Percentiles rank a stretch among this genome's conserved stretches.
Conservation (phyloP, 2,797 vertebrate genomes). For the Arrhamphus sclerolepis region DNA sequence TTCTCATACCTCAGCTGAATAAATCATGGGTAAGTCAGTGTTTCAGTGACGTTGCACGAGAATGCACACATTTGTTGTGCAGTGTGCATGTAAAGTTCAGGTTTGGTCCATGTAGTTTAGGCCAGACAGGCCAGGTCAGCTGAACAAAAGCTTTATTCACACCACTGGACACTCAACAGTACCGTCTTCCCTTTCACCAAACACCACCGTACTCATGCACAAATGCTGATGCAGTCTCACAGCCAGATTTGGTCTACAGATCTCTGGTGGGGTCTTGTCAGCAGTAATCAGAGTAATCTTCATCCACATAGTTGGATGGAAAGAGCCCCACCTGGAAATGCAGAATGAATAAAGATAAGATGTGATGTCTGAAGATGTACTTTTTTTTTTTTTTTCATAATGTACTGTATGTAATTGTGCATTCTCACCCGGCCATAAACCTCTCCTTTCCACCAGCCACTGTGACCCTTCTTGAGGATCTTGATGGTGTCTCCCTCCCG, state of each 20-base stretch:
- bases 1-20: no score
- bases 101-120: neutral
- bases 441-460: constrained; percentile 95
- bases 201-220: constrained; percentile 40
- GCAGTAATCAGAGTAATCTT: constrained; percentile 93
- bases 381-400: neutral
- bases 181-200: constrained; percentile 24
- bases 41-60: no score
- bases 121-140: constrained; percentile 7
- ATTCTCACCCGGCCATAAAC: constrained; percentile 89
- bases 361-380: neutral
- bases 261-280: constrained; percentile 65
- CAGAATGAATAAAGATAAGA: constrained; percentile 8
- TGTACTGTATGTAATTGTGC: neutral
- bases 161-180: constrained; percentile 34
- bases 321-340: constrained; percentile 88
- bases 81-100: no score
- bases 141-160: constrained; percentile 61
- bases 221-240: constrained; percentile 38
- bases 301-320: constrained; percentile 94
- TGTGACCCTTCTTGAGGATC: constrained; percentile 91
- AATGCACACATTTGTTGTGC: no score
- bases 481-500: constrained; percentile 91
- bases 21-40: no score
- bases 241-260: constrained; percentile 1